Evolutionary conservation across 1,140 invertebrate genomes (phyloP).

Genomic region (Chlorops oryzae): DNA sequence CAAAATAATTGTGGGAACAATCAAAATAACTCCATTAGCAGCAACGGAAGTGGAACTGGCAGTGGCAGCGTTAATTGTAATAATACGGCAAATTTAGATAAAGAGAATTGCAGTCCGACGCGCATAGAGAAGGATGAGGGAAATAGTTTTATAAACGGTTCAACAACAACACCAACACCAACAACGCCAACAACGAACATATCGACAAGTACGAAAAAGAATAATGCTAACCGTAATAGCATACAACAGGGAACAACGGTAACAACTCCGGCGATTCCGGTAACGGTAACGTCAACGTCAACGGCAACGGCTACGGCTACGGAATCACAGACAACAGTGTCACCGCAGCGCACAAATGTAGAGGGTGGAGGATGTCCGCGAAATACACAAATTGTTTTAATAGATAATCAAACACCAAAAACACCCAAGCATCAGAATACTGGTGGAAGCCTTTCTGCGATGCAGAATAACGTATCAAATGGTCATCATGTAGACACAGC

Average conservation of each 20-base stretch:
- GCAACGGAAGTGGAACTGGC: slow-evolving; percentile 24
- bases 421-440: too few relatives aligned
- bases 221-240: not conserved
- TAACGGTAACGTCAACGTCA: slow-evolving; percentile 5
- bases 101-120: slow-evolving; percentile 42
- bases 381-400: too few relatives aligned
- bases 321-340: too few relatives aligned
- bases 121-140: slow-evolving; percentile 10
- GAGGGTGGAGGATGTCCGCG: too few relatives aligned
- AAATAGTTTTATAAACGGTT: not conserved
- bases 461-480: slow-evolving; percentile 13
- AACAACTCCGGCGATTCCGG: slow-evolving; percentile 27
- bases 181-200: slow-evolving; percentile 23
- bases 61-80: slow-evolving; percentile 7
- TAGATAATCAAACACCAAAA: too few relatives aligned
- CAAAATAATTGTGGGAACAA: too few relatives aligned
- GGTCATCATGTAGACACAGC: too few relatives aligned
- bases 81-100: slow-evolving; percentile 19
- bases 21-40: too few relatives aligned
- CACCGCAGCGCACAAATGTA: too few relatives aligned
- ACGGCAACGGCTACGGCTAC: not conserved
- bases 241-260: slow-evolving; percentile 14
- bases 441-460: not conserved
- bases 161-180: slow-evolving; percentile 6
- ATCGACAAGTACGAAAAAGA: slow-evolving; percentile 4